These are phyloP conservation scores for Apodemus agrarius DNA, from an alignment of 2,797 vertebrate species.

Conservation along the genomic window DNA sequence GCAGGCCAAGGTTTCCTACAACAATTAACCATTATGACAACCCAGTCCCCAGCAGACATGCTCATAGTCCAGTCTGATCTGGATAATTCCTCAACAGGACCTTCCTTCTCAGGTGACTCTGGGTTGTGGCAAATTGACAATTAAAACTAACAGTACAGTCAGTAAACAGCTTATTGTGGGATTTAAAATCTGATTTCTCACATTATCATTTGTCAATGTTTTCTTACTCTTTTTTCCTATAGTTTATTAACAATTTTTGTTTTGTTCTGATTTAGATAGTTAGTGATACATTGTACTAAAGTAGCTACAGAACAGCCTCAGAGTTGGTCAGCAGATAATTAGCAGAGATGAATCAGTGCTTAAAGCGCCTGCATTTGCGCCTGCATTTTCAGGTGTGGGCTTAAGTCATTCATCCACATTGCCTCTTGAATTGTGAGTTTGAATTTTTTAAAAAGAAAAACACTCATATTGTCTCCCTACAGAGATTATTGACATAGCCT, in stretches of 20 bases:
- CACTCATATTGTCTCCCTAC: slow-evolving; percentile 1
- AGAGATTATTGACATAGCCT: slow-evolving; percentile 23
- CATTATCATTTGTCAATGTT: neutral
- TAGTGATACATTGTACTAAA: slow-evolving; percentile 38
- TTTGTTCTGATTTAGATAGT: slow-evolving; percentile 44
- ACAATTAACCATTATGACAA: neutral
- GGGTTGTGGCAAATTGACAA: neutral
- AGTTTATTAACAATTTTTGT: slow-evolving; percentile 47
- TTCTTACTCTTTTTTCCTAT: neutral
- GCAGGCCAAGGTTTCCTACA: neutral
- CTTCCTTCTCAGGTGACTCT: neutral
- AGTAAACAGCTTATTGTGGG: neutral
- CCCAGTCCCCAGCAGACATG: neutral
- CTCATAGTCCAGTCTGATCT: neutral
- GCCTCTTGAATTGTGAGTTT: slow-evolving; percentile 23
- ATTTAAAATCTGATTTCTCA: slow-evolving; percentile 50
- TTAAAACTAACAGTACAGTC: neutral
- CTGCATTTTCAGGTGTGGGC: neutral
- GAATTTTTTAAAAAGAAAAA: slow-evolving; percentile 31
- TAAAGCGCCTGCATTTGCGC: slow-evolving; percentile 16
- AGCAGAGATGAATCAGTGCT: slow-evolving; percentile 3
- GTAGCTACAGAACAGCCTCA: neutral
- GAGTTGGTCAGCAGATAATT: slow-evolving; percentile 22
- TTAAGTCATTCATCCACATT: slow-evolving; percentile 16
- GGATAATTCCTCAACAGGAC: neutral